Conservation (phyloP, 2,797 vertebrate species). For the Naso thynnoides region DNA sequence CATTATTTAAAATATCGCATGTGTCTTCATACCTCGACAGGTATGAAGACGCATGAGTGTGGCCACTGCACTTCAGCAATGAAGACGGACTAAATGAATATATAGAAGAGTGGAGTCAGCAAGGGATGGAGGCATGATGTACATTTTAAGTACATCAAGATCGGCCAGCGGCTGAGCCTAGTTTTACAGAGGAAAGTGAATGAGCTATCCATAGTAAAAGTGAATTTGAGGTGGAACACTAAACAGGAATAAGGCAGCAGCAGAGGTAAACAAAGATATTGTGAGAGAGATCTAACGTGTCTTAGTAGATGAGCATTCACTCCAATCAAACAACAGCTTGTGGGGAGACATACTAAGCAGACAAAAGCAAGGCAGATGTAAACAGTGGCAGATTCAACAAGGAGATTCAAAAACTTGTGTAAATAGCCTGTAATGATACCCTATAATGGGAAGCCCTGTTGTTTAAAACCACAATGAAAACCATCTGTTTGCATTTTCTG, state of each 20-base stretch:
- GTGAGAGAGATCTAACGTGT: slow-evolving; percentile 47
- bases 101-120: slow-evolving; percentile 46
- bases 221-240: background rate
- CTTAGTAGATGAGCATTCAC: slow-evolving; percentile 59
- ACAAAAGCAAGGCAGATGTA: slow-evolving; percentile 51
- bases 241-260: slow-evolving; percentile 17
- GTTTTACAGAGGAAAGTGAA: slow-evolving; percentile 21
- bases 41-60: slow-evolving; percentile 48
- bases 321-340: slow-evolving; percentile 55
- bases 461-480: slow-evolving; percentile 48
- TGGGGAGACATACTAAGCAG: slow-evolving; percentile 49
- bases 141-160: slow-evolving; percentile 17
- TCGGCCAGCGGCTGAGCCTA: slow-evolving; percentile 15
- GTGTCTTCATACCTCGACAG: slow-evolving; percentile 32
- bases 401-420: slow-evolving; percentile 41
- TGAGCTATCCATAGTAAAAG: background rate
- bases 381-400: slow-evolving; percentile 44
- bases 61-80: slow-evolving; percentile 19
- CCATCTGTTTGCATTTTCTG: slow-evolving; percentile 48
- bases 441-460: slow-evolving; percentile 50
- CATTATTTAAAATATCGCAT: slow-evolving; percentile 80
- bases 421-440: slow-evolving; percentile 52
- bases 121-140: slow-evolving; percentile 16
- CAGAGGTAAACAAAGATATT: slow-evolving; percentile 41
- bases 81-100: slow-evolving; percentile 43